Percentiles rank a stretch among this genome's conserved stretches.
These are phyloP conservation scores for Spinus pinus DNA, from an alignment of 2,797 vertebrate species.

Conservation along the genomic window DNA sequence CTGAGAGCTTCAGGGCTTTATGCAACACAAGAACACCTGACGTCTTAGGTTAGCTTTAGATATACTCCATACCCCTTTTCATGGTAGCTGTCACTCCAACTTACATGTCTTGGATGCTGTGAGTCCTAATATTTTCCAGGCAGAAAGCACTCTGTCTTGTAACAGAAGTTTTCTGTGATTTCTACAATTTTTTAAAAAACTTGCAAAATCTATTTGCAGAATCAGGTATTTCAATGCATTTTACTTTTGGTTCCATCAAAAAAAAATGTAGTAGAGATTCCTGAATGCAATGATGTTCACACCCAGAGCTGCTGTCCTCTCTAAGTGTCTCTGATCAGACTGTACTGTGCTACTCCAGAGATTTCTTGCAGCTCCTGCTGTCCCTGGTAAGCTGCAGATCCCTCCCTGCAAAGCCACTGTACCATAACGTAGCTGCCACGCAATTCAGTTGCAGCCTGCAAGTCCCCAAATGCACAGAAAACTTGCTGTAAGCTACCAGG, in stretches of 20 bases:
- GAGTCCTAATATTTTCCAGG: neutral
- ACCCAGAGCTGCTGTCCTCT: neutral
- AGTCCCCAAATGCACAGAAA: neutral
- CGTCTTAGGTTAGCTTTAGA: neutral
- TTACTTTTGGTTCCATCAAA: neutral
- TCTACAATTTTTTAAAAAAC: neutral
- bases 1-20: neutral
- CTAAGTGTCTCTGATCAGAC: neutral
- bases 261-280: neutral
- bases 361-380: neutral
- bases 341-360: neutral
- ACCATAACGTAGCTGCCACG: neutral
- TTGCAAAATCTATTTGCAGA: neutral
- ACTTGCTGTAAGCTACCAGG: neutral
- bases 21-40: neutral
- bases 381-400: neutral
- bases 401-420: neutral
- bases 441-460: neutral
- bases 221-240: neutral
- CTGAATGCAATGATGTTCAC: neutral
- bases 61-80: neutral
- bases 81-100: neutral
- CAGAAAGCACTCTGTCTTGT: neutral
- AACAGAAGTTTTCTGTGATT: neutral
- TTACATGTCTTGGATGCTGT: neutral